Conservation (phyloP, 2,888 invertebrate genomes). For the Subacronicta megacephala region DNA sequence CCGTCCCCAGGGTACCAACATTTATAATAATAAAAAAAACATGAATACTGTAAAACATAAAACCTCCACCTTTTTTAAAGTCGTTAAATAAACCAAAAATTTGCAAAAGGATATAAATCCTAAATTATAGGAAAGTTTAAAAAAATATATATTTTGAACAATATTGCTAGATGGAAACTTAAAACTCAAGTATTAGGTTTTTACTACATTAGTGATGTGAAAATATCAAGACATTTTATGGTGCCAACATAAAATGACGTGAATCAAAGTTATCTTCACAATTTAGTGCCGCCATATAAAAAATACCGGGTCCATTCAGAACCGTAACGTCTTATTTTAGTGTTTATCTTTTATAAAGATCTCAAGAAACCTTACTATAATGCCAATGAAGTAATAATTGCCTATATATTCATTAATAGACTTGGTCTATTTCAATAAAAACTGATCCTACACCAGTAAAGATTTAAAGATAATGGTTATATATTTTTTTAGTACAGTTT, state of each 20-base stretch:
- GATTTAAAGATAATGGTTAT: conserved; percentile 36
- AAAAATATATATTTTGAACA: no score
- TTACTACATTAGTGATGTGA: conserved; percentile 30
- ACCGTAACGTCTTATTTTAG: conserved; percentile 47
- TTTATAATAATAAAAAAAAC: no score
- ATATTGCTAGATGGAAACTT: no score
- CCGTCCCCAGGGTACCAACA: no score
- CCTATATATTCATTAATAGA: conserved; percentile 43
- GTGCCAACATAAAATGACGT: conserved; percentile 35
- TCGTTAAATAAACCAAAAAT: no score
- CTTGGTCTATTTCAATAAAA: conserved; percentile 51
- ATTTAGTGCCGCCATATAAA: conserved; percentile 46
- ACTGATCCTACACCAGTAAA: conserved; percentile 29
- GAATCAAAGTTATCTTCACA: conserved; percentile 26
- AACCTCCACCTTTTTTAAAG: no score
- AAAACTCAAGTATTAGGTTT: conserved; percentile 5
- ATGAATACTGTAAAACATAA: no score
- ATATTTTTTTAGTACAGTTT: conserved; percentile 12
- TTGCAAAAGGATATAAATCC: no score
- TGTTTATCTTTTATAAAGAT: conserved; percentile 49
- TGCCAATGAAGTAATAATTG: conserved; percentile 50
- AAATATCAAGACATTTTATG: conserved; percentile 35
- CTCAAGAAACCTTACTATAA: conserved; percentile 35
- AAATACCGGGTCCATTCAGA: conserved; percentile 33
- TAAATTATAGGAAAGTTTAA: no score